These are phyloP conservation scores for Saguinus midas DNA, from an alignment of 2,113 vertebrate genomes.

Conservation along the genomic window DNA sequence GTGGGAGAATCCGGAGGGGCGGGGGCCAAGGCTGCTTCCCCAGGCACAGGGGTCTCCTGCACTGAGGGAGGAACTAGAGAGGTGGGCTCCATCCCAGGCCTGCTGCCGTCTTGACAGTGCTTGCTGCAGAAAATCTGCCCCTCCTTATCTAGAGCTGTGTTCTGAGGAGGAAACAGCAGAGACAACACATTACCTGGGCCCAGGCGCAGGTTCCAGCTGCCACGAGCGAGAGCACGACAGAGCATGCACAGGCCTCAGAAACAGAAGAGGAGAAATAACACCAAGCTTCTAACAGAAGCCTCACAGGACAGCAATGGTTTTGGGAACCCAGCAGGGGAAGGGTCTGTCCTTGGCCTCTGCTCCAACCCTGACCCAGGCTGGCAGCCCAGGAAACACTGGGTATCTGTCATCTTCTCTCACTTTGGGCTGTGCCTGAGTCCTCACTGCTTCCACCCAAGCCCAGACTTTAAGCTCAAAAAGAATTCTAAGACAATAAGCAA, in stretches of 20 bases:
- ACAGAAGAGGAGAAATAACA: conserved; percentile 85
- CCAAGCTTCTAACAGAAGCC: not conserved
- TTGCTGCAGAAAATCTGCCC: conserved; percentile 88
- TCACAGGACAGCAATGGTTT: rapidly evolving
- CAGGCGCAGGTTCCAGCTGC: not conserved
- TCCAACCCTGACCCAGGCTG: rapidly evolving
- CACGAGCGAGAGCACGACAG: not conserved
- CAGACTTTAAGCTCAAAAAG: not conserved
- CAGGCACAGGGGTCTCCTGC: conserved; percentile 61
- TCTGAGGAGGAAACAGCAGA: conserved; percentile 84
- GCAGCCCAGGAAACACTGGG: not conserved
- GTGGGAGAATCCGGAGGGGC: conserved; percentile 72
- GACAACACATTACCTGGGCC: not conserved
- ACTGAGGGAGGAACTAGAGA: conserved; percentile 68
- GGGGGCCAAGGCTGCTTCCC: conserved; percentile 68
- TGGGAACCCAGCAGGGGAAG: rapidly evolving
- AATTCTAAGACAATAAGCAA: not conserved
- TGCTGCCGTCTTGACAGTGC: conserved; percentile 77
- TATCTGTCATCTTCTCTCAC: not conserved
- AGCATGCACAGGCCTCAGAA: conserved; percentile 81
- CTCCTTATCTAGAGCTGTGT: conserved; percentile 98
- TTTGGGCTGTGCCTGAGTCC: not conserved
- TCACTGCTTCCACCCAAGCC: not conserved
- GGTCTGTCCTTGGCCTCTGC: not conserved
- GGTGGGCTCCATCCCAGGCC: conserved; percentile 68